Percentiles rank a stretch among this genome's conserved stretches.
phyloP scores from a whole-genome alignment of 2,113 vertebrate species.

The Megaptera novaeangliae region DNA sequence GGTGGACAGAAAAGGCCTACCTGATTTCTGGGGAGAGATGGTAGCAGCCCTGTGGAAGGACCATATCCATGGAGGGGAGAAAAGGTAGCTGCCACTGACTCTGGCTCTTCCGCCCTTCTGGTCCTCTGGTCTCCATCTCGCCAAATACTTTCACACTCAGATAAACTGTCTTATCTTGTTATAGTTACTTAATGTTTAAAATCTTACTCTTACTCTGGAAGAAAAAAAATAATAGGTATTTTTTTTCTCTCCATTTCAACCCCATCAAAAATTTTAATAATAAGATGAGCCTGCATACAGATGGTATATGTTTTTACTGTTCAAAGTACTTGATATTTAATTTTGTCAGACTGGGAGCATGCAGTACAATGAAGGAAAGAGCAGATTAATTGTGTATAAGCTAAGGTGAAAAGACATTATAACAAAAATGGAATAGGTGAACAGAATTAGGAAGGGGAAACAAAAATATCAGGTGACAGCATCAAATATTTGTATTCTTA shows the following conservation, averaged over 20 bases:
- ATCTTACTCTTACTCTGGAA: neutral
- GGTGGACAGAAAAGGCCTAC: neutral
- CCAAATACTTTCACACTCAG: neutral
- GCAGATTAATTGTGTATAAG: neutral
- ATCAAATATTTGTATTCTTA: neutral
- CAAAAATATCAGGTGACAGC: neutral
- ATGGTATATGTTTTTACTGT: neutral
- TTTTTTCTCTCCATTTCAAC: neutral
- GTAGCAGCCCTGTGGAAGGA: neutral
- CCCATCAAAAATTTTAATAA: neutral
- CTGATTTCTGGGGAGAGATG: neutral
- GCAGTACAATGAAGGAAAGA: neutral
- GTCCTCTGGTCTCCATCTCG: neutral
- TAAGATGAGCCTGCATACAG: neutral
- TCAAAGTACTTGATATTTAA: neutral
- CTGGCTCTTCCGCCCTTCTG: neutral
- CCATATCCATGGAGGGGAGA: accelerated
- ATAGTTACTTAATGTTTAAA: neutral
- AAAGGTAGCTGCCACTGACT: no score
- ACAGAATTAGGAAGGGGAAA: neutral
- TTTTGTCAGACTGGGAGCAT: neutral
- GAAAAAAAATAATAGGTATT: neutral
- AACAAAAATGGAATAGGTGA: neutral
- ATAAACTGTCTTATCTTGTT: neutral
- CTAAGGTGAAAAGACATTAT: neutral